Evolutionary conservation across 2,888 invertebrate genomes (phyloP).

Genomic region (Physocephala rufipes): DNA sequence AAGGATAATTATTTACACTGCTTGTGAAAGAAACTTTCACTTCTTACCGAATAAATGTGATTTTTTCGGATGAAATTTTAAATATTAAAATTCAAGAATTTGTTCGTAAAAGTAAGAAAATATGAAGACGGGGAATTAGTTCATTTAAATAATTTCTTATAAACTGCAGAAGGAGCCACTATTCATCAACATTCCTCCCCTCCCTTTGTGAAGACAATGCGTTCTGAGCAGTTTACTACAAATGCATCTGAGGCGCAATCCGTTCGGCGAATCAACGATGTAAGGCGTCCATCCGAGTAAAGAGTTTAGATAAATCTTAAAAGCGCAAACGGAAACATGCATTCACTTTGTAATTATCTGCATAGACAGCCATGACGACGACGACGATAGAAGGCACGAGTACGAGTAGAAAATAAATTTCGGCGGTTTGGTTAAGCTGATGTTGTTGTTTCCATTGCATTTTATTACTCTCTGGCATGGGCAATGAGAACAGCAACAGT

Average conservation of each 20-base stretch:
- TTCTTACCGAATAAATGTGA: no score
- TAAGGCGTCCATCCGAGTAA: slow-evolving; percentile 13
- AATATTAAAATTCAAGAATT: no score
- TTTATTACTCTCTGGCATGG: background rate
- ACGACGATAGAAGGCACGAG: slow-evolving; percentile 50
- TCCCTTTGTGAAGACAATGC: no score
- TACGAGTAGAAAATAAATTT: slow-evolving; percentile 54
- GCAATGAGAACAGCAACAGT: no score
- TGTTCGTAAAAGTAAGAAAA: no score
- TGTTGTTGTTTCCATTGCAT: slow-evolving; percentile 20
- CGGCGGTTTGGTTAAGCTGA: slow-evolving; percentile 34
- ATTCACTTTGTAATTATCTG: slow-evolving; percentile 34
- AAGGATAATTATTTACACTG: no score
- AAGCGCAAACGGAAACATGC: background rate
- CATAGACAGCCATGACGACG: slow-evolving; percentile 49
- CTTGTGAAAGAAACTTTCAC: no score
- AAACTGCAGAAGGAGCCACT: no score
- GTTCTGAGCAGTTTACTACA: no score
- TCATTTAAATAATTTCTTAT: no score
- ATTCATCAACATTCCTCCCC: slow-evolving; percentile 19
- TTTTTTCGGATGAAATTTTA: no score
- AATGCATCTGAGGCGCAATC: slow-evolving; percentile 13
- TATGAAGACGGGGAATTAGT: no score
- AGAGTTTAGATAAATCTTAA: slow-evolving; percentile 29
- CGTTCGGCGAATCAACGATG: slow-evolving; percentile 14